Conservation (phyloP, 2,888 invertebrate genomes). For the Agonopterix heracliana region DNA sequence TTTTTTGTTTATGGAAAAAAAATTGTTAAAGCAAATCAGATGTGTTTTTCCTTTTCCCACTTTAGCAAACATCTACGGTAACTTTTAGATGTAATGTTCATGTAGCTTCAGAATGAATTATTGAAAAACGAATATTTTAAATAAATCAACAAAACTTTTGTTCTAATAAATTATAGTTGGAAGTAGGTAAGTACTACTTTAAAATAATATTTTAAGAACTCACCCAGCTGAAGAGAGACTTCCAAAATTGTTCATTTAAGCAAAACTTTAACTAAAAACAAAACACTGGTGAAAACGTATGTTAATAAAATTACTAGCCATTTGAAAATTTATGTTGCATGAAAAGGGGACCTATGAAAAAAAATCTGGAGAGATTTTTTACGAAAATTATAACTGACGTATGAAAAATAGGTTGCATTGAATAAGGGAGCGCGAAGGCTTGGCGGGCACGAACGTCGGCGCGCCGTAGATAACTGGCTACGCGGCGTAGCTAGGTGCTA, state of each 20-base stretch:
- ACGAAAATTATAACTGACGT: constrained; percentile 16
- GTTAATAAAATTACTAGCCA: background rate
- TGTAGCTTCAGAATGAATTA: background rate
- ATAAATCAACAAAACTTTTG: background rate
- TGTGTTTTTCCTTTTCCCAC: background rate
- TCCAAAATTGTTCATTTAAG: background rate
- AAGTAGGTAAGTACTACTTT: background rate
- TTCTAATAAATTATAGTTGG: background rate
- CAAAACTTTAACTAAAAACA: background rate
- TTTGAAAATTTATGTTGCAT: background rate
- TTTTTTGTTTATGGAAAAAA: too few species aligned
- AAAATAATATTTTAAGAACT: background rate
- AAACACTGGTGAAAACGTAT: background rate
- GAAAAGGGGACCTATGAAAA: background rate
- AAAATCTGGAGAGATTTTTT: background rate
- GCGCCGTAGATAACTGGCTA: constrained; percentile 56
- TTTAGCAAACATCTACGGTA: background rate
- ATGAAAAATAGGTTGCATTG: constrained; percentile 37
- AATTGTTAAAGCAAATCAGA: too few species aligned
- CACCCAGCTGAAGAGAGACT: background rate
- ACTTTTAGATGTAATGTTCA: background rate
- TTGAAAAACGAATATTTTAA: background rate
- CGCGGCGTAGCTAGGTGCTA: constrained; percentile 23
- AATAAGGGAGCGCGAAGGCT: constrained; percentile 26
- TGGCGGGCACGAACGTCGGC: constrained; percentile 56